Percentiles rank a stretch among this genome's conserved stretches.
Evolutionary conservation across 2,113 vertebrate species (phyloP).

Genomic region (Sylvia atricapilla): DNA sequence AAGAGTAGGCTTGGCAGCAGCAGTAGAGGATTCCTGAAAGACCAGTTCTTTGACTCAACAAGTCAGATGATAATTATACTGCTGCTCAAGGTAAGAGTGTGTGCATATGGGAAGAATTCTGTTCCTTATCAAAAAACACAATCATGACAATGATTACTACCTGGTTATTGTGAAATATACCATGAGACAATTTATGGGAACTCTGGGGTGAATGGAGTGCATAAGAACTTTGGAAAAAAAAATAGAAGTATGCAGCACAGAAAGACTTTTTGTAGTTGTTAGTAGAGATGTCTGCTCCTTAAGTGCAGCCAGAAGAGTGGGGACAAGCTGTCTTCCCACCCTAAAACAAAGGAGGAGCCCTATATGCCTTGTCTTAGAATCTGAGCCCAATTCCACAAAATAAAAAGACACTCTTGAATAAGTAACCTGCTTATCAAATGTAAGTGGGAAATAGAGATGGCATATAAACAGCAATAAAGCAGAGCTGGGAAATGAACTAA

Average conservation of each 20-base stretch:
- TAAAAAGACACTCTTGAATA: background rate
- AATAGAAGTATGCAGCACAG: background rate
- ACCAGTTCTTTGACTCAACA: conserved; percentile 50
- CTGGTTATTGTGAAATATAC: conserved; percentile 11
- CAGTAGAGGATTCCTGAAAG: conserved; percentile 34
- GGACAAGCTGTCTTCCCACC: background rate
- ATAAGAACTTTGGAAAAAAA: background rate
- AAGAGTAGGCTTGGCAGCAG: background rate
- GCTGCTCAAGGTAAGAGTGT: background rate
- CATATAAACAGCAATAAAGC: background rate
- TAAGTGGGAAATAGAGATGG: background rate
- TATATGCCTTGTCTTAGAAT: background rate
- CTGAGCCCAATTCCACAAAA: background rate
- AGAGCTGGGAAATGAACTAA: conserved; percentile 22
- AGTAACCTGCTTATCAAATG: conserved; percentile 8
- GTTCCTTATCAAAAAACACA: conserved; percentile 22
- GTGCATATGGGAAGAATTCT: conserved; percentile 11
- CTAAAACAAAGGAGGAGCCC: background rate
- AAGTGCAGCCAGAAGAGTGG: background rate
- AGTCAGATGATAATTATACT: conserved; percentile 17
- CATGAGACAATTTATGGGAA: conserved; percentile 2
- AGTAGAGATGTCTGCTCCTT: background rate
- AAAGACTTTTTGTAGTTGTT: background rate
- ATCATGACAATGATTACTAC: conserved; percentile 10
- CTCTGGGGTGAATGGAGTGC: background rate